Evolutionary conservation across 2,888 invertebrate genomes (phyloP).

Genomic region (Abrostola triplasia): DNA sequence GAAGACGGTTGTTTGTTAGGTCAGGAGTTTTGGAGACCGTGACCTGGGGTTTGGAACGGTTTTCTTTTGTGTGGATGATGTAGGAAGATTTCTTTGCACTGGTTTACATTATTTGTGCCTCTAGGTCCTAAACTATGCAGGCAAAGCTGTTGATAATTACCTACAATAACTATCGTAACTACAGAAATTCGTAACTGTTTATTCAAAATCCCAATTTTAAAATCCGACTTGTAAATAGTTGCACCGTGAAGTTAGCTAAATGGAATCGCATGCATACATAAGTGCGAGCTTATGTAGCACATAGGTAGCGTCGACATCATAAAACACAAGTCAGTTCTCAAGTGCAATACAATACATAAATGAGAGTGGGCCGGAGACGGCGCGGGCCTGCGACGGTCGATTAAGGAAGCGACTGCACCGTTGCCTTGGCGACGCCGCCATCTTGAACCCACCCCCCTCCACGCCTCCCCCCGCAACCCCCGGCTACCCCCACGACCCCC

Average conservation of each 20-base stretch:
- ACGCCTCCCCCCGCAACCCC: conserved; percentile 57
- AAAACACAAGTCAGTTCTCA: conserved; percentile 71
- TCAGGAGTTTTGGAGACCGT: conserved; percentile 25
- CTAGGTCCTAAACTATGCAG: too few relatives aligned
- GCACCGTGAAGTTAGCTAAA: background rate
- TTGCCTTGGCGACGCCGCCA: conserved; percentile 87
- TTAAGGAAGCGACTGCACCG: conserved; percentile 88
- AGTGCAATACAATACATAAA: conserved; percentile 87
- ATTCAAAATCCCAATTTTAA: too few relatives aligned
- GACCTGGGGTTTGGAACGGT: conserved; percentile 11
- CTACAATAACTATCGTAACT: too few relatives aligned
- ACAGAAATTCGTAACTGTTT: too few relatives aligned
- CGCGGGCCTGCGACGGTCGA: conserved; percentile 84
- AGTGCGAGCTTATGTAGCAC: conserved; percentile 8
- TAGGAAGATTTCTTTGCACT: background rate
- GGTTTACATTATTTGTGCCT: background rate
- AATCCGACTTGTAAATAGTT: background rate
- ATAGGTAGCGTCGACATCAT: conserved; percentile 55
- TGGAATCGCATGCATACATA: conserved; percentile 3
- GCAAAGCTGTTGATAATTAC: too few relatives aligned
- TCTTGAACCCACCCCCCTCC: conserved; percentile 76
- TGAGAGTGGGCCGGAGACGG: conserved; percentile 72
- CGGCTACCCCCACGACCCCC: conserved; percentile 57
- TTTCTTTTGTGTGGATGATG: background rate
- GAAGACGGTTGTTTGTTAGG: conserved; percentile 50